Percentiles rank a stretch among this genome's conserved stretches.
These are phyloP conservation scores for Teleopsis dalmanni DNA, from an alignment of 1,140 invertebrate species.

Conservation along the genomic window DNA sequence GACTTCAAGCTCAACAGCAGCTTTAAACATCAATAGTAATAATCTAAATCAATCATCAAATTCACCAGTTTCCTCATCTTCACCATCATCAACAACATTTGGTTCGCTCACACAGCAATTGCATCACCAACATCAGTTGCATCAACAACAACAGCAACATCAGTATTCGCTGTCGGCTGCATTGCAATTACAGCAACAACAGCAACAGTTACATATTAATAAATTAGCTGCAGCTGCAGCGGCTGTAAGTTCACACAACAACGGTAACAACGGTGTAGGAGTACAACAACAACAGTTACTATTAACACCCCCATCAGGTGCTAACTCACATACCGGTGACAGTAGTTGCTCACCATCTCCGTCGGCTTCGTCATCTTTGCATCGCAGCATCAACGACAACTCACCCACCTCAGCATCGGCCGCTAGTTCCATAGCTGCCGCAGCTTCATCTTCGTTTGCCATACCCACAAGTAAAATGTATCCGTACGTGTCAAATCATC, in stretches of 20 bases:
- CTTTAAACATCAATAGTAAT: constrained; percentile 20
- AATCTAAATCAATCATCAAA: constrained; percentile 37
- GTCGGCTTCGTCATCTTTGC: constrained; percentile 46
- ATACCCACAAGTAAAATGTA: constrained; percentile 55
- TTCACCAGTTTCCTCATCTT: constrained; percentile 39
- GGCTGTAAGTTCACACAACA: constrained; percentile 26
- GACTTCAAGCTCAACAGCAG: constrained; percentile 26
- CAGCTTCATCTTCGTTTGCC: constrained; percentile 52
- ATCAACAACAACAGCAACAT: constrained; percentile 22
- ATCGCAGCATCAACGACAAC: constrained; percentile 55
- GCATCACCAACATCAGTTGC: constrained; percentile 20
- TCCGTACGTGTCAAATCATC: constrained; percentile 57
- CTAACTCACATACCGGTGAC: constrained; percentile 44
- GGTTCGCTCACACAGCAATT: constrained; percentile 14
- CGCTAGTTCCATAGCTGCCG: constrained; percentile 56
- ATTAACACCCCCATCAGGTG: constrained; percentile 36
- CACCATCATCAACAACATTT: constrained; percentile 24
- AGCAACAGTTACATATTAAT: constrained; percentile 27
- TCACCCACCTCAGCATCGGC: constrained; percentile 53
- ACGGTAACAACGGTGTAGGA: constrained; percentile 21
- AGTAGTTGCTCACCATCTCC: constrained; percentile 49
- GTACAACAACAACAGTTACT: constrained; percentile 42
- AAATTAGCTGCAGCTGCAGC: constrained; percentile 32
- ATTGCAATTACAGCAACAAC: constrained; percentile 36
- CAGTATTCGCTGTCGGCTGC: constrained; percentile 39